phyloP scores from a whole-genome alignment of 2,797 vertebrate genomes.

The Oreochromis mossambicus region DNA sequence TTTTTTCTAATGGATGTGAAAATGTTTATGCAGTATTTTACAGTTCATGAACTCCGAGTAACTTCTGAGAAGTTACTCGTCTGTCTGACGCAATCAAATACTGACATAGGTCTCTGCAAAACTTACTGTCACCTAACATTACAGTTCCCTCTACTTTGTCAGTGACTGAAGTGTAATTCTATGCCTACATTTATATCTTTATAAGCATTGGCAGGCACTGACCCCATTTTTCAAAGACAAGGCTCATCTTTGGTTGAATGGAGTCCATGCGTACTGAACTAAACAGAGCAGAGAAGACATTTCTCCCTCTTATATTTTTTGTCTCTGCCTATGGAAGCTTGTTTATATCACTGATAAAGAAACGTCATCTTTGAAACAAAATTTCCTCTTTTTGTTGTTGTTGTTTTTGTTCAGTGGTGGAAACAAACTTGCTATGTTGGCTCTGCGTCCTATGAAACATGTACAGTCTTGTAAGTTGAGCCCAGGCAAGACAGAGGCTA shows the following conservation, averaged over 20 bases:
- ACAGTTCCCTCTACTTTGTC: fast-evolving
- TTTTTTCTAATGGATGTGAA: not conserved
- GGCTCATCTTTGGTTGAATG: fast-evolving
- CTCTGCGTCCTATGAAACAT: not conserved
- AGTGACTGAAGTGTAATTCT: fast-evolving
- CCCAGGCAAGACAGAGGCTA: not conserved
- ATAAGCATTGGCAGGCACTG: fast-evolving
- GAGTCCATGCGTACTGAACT: fast-evolving
- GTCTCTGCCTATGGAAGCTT: not conserved
- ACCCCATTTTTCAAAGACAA: not conserved
- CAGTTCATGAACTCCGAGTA: fast-evolving
- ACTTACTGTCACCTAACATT: not conserved
- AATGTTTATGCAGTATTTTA: not conserved
- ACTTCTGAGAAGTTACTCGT: fast-evolving
- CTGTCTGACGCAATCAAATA: fast-evolving
- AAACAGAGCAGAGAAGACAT: not conserved
- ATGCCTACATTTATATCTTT: not conserved
- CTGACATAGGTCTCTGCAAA: not conserved
- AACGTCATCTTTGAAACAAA: not conserved
- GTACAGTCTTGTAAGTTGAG: not conserved
- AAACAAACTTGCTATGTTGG: not conserved
- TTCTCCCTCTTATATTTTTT: not conserved
- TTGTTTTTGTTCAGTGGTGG: not conserved
- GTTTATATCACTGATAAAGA: not conserved
- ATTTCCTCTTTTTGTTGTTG: not conserved